phyloP scores from a whole-genome alignment of 2,797 vertebrate genomes.

The Cuniculus paca region DNA sequence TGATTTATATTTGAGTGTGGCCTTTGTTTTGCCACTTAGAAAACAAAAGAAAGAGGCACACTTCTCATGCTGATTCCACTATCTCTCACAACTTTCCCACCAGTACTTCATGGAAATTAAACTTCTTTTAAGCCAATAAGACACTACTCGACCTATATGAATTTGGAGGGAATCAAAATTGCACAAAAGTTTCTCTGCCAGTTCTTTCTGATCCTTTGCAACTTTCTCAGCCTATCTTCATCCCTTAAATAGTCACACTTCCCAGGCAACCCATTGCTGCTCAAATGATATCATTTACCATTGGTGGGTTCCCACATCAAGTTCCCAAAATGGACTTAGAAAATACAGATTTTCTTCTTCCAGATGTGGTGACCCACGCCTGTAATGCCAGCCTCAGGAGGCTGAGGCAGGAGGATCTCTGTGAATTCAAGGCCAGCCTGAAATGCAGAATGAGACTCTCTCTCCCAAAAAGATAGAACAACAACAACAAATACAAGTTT shows the following conservation, averaged over 20 bases:
- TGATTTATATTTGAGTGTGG: neutral
- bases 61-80: neutral
- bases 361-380: no score
- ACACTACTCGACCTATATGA: neutral
- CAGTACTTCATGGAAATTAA: neutral
- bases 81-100: neutral
- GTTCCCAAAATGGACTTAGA: conserved; percentile 8
- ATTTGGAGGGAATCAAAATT: conserved; percentile 17
- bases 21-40: conserved; percentile 9
- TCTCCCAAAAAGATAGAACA: neutral
- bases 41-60: conserved; percentile 9
- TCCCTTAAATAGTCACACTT: neutral
- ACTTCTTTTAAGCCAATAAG: conserved; percentile 13
- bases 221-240: neutral
- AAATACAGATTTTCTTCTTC: neutral
- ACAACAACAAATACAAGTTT: neutral
- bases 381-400: no score
- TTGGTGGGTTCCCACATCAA: neutral
- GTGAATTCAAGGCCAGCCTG: no score
- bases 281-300: neutral
- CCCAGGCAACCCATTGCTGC: neutral
- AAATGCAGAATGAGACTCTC: no score
- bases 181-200: neutral
- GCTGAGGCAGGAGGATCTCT: no score
- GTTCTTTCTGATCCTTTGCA: neutral